These are phyloP conservation scores for Recurvirostra avosetta DNA, from an alignment of 2,113 vertebrate genomes.

Conservation along the genomic window DNA sequence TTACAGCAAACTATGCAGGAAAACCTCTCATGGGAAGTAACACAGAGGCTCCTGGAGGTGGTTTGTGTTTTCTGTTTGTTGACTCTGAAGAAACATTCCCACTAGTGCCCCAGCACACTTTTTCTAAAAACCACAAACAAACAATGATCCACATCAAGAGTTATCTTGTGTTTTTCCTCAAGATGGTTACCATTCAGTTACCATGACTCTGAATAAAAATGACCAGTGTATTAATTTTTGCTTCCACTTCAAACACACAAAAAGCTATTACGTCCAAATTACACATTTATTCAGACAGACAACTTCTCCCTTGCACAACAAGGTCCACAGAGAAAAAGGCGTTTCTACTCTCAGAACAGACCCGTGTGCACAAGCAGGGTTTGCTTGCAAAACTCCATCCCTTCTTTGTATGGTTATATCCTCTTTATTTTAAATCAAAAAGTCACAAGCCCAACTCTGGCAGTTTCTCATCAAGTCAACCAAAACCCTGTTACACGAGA, in stretches of 20 bases:
- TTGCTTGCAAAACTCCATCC: not conserved
- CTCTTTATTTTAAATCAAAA: not conserved
- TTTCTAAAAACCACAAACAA: not conserved
- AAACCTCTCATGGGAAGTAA: not conserved
- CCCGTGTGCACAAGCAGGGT: not conserved
- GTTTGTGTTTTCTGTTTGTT: constrained; percentile 1
- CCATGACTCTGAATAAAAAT: not conserved
- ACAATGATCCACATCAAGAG: not conserved
- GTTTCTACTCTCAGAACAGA: not conserved
- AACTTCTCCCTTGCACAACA: not conserved
- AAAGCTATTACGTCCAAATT: not conserved
- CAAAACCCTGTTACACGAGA: not conserved
- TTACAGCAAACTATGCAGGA: not conserved
- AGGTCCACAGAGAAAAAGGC: not conserved
- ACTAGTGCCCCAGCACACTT: not conserved
- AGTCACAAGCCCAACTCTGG: not conserved
- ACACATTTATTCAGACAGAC: constrained; percentile 9
- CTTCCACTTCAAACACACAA: not conserved
- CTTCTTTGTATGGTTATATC: not conserved
- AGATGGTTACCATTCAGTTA: not conserved
- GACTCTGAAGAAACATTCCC: not conserved
- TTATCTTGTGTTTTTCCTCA: not conserved
- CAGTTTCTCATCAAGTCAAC: not conserved
- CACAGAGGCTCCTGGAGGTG: not conserved
- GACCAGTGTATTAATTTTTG: not conserved